Evolutionary conservation across 2,113 vertebrate species (phyloP), one percentile per base, ranked within the genome.

Genomic region (Todiramphus chloris): DNA sequence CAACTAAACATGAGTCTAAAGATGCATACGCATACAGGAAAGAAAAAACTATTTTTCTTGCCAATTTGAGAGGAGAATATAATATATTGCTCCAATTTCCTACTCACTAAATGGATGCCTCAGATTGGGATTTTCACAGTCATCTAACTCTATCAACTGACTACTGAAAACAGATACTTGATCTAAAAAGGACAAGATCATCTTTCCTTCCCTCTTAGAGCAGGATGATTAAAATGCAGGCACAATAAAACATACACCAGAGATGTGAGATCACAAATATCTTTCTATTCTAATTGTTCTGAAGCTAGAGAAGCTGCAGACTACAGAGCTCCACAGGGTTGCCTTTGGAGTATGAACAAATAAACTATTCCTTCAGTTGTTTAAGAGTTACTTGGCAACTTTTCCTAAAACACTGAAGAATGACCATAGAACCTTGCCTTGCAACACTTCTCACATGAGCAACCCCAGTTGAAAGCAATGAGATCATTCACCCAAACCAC

Each of bases 61-160:
- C 2, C 37, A 67, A 44, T 58, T 62, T 83, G 9, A 73, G 67
- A 69, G 11, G 4, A 6, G 6, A 24, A 51, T 50, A 59, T 63
- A 43, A 67, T 17, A 24, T 18, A 4, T 16, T 19, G 0, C 6
- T 64, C 5, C 4, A 24, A 10, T 67, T 89, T 91, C 4, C 33
- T 60, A 51, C 9, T 43, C 13, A 30, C 17, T 69, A 56, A 70
- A 60, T 56, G 35, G 19, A 56, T 87, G 30, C 16, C 33, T 80
- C 21, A 41, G 9, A 30, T 19, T 28, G 13, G 37, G 16, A 68
- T 77, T 68, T 91, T 73, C 19, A 37, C 2, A 25, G 12, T 7
- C 16, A n/a, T 6, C 16, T 67, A 10, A 48, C 2, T 14, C 21
- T 1, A 13, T 76, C 2, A 1, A 31, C 2, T 9, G 13, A 56